Evolutionary conservation across 2,797 vertebrate species (phyloP).

Genomic region (Trichosurus vulpecula): DNA sequence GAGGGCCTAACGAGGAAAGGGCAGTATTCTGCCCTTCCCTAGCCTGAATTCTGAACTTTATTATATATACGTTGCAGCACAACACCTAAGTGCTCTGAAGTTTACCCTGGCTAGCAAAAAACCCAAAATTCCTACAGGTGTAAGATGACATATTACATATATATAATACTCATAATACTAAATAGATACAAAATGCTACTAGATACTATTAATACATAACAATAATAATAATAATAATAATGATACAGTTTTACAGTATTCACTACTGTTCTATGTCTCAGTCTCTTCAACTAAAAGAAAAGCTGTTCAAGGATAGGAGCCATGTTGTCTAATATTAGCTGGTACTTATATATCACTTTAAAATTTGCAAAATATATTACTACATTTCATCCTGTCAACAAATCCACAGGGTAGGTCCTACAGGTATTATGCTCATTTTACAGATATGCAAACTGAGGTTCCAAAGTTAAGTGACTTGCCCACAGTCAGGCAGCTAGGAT

Average conservation of each 20-base stretch:
- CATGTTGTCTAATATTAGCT: constrained; percentile 6
- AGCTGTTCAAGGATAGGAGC: neutral
- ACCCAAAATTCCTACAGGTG: neutral
- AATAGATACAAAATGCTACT: neutral
- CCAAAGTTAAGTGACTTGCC: neutral
- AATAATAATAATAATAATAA: too few relatives aligned
- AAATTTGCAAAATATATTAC: neutral
- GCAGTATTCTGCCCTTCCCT: neutral
- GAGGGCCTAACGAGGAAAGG: neutral
- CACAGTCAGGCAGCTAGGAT: neutral
- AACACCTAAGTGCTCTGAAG: neutral
- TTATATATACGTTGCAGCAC: neutral
- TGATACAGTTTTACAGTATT: neutral
- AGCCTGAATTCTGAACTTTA: neutral
- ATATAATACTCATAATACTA: neutral
- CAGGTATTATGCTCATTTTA: neutral
- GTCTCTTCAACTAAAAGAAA: neutral
- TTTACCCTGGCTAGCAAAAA: neutral
- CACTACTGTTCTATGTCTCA: neutral
- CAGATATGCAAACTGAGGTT: neutral
- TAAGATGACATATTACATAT: neutral
- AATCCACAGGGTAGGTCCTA: neutral
- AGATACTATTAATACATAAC: neutral
- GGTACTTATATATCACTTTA: neutral
- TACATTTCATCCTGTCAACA: neutral